Evolutionary conservation across 1,140 invertebrate genomes (phyloP).

Genomic region (Sarcophaga bullata): DNA sequence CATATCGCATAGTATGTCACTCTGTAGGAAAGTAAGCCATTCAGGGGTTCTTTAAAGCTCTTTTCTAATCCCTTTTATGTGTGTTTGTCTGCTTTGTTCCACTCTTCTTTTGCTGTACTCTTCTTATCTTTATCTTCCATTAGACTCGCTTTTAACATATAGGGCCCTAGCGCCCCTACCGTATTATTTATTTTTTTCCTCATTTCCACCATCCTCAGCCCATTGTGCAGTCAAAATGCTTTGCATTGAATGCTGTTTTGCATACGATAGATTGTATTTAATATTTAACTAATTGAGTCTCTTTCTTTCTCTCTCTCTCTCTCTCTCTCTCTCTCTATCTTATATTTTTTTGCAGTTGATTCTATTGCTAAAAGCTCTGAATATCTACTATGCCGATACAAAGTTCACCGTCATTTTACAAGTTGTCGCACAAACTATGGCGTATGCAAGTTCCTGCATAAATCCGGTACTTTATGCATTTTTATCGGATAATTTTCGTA

Average conservation of each 20-base stretch:
- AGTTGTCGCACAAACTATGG: constrained; percentile 86
- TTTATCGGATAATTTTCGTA: constrained; percentile 64
- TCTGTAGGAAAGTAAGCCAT: too few species aligned
- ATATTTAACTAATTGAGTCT: constrained; percentile 8
- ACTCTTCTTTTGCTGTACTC: too few species aligned
- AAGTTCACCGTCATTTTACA: constrained; percentile 73
- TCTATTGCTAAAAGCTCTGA: constrained; percentile 79
- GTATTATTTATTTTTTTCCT: not conserved
- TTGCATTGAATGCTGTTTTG: not conserved
- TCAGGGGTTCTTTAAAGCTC: too few species aligned
- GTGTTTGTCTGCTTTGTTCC: too few species aligned
- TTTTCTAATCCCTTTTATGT: too few species aligned
- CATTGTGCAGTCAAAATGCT: too few species aligned
- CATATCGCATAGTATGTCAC: too few species aligned
- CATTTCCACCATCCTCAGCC: not conserved
- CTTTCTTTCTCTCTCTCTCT: not conserved
- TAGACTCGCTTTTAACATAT: too few species aligned
- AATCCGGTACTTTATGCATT: constrained; percentile 86
- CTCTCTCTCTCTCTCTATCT: constrained; percentile 13
- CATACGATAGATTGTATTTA: not conserved
- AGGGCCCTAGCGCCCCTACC: too few species aligned
- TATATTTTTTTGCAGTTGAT: constrained; percentile 75
- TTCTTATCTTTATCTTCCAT: too few species aligned
- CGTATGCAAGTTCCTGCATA: constrained; percentile 94
- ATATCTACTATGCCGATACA: constrained; percentile 74